Evolutionary conservation across 2,113 vertebrate genomes (phyloP), one percentile per base, ranked within the genome.

Genomic region (Trichechus manatus): DNA sequence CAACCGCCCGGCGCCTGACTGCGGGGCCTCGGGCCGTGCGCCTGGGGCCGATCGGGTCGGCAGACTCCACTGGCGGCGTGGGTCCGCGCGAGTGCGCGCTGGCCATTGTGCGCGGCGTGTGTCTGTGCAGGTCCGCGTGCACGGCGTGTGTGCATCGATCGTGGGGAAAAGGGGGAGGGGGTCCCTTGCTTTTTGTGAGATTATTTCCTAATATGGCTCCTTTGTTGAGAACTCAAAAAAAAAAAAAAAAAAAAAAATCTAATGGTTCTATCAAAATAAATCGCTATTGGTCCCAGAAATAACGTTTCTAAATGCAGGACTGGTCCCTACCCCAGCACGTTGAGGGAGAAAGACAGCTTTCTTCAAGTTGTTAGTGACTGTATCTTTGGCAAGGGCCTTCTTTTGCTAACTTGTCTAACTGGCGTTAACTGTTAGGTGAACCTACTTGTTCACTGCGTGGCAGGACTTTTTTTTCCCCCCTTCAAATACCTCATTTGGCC

Each of bases 131-230:
- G 94, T 91, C 96, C 59, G 92, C 79, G 94, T 87, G 92, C 90
- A 72, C 68, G 61, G 89, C 44, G 87, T 81, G 87, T 96, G 88
- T 80, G 91, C 86, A 97, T 88, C 75, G 95, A 97, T 96, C 87
- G 84, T 87, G 90, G 97, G 95, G 92, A 59, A 81, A 83, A 87
- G 89, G 95, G 93, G 97, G 96, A 97, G 94, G 97, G 89, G 87
- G 89, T 83, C 91, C 75, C 95, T 96, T 64, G 94, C 97, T 97
- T 97, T 97, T 96, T 98, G 95, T 42, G 81, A 97, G 93, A 97
- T 98, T 97, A 96, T 93, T 98, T 94, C 98, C 98, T 98, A 98
- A 98, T 96, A 98, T 98, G 98, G 98, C 97, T 96, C 94, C 97
- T 97, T 78, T 96, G 97, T 96, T 96, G 98, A 96, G 92, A 97